Conservation (phyloP, 2,113 vertebrate species). For the Corapipo altera region DNA sequence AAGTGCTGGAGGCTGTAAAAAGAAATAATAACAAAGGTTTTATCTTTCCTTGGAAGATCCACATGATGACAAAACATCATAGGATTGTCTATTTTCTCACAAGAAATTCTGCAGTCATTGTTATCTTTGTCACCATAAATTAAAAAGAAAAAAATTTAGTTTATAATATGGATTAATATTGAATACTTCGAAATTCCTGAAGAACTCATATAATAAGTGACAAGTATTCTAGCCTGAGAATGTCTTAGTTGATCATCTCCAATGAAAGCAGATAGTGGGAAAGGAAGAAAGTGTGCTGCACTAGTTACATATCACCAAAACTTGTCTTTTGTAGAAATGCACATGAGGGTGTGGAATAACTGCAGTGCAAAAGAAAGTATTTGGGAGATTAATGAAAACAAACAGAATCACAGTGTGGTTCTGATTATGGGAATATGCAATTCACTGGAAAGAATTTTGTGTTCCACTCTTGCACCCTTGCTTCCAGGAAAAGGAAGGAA, state of each 20-base stretch:
- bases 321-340: neutral
- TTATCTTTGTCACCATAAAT: neutral
- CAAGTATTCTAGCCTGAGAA: neutral
- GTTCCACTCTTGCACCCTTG: accelerated
- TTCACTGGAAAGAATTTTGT: neutral
- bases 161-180: neutral
- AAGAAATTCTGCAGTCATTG: neutral
- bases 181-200: neutral
- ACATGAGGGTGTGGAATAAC: neutral
- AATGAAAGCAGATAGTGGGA: neutral
- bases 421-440: neutral
- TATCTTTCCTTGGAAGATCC: neutral
- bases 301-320: neutral
- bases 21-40: neutral
- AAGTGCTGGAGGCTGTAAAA: neutral
- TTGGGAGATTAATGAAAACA: neutral
- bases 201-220: neutral
- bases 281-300: neutral
- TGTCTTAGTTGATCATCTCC: neutral
- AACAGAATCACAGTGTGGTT: neutral
- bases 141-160: neutral
- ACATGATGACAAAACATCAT: neutral
- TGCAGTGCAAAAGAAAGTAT: neutral
- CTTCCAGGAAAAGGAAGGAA: neutral
- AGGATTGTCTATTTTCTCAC: neutral